Evolutionary conservation across 2,113 vertebrate genomes (phyloP).

Genomic region (Myocastor coypus): DNA sequence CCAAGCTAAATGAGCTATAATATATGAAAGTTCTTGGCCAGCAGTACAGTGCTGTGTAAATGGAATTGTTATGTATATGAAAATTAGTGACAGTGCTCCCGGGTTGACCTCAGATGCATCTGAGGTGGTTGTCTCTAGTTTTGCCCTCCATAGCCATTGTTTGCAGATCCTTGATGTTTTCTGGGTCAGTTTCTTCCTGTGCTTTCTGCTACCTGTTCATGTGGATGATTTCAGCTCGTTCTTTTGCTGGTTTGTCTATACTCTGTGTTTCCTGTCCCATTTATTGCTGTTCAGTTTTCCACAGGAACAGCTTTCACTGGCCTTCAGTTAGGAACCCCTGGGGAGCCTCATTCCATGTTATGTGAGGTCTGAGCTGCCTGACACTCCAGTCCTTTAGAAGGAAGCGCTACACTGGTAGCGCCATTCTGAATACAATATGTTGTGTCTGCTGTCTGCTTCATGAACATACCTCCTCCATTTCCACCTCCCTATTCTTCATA

Average conservation of each 20-base stretch:
- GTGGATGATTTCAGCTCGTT: not conserved
- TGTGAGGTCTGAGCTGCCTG: not conserved
- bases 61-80: not conserved
- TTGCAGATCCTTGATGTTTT: not conserved
- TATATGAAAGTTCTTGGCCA: not conserved
- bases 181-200: not conserved
- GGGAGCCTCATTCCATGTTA: not conserved
- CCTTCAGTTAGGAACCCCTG: not conserved
- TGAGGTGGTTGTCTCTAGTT: not conserved
- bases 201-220: not conserved
- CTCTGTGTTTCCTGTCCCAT: not conserved
- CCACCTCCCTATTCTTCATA: not conserved
- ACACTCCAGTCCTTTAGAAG: not conserved
- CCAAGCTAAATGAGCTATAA: not conserved
- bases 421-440: not conserved
- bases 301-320: not conserved
- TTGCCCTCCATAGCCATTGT: not conserved
- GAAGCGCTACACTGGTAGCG: not conserved
- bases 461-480: fast-evolving
- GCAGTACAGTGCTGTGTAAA: not conserved
- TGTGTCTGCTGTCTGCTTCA: not conserved
- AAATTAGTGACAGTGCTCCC: not conserved
- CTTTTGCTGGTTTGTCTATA: not conserved
- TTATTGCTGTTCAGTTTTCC: not conserved
- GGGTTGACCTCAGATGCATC: not conserved